Evolutionary conservation across 2,113 vertebrate species (phyloP).

Genomic region (Spea multiplicata): DNA sequence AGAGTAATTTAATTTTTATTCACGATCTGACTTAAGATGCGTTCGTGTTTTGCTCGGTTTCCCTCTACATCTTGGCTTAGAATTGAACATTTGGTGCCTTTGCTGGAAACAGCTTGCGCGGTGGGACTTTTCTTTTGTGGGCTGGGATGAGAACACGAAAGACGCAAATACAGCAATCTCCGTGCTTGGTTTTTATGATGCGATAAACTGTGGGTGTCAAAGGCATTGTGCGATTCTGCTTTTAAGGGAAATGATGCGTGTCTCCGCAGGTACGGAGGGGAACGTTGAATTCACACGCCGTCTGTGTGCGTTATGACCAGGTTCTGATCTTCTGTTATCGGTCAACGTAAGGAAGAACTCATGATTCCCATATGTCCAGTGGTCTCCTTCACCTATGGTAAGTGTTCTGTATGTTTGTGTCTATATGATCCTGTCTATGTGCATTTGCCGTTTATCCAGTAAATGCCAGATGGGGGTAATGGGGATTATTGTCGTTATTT

Average conservation of each 20-base stretch:
- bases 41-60: neutral
- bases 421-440: too few relatives aligned
- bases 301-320: constrained; percentile 36
- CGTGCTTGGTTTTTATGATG: too few relatives aligned
- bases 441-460: too few relatives aligned
- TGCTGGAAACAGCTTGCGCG: constrained; percentile 1
- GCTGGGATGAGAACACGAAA: neutral
- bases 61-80: neutral
- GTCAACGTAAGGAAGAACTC: constrained; percentile 62
- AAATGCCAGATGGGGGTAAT: too few relatives aligned
- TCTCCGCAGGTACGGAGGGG: constrained; percentile 2
- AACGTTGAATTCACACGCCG: neutral
- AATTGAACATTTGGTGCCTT: constrained; percentile 12
- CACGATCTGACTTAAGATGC: too few relatives aligned
- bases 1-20: neutral
- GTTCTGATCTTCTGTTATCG: constrained; percentile 7
- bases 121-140: neutral
- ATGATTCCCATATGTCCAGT: constrained; percentile 99
- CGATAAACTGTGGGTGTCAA: too few relatives aligned
- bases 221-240: too few relatives aligned
- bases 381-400: constrained; percentile 98
- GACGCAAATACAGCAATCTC: neutral
- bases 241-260: neutral
- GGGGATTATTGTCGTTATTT: too few relatives aligned
- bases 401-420: constrained; percentile 56